These are phyloP conservation scores for Mormyrus hasselquistii DNA, from an alignment of 2,797 vertebrate genomes.

Conservation along the genomic window DNA sequence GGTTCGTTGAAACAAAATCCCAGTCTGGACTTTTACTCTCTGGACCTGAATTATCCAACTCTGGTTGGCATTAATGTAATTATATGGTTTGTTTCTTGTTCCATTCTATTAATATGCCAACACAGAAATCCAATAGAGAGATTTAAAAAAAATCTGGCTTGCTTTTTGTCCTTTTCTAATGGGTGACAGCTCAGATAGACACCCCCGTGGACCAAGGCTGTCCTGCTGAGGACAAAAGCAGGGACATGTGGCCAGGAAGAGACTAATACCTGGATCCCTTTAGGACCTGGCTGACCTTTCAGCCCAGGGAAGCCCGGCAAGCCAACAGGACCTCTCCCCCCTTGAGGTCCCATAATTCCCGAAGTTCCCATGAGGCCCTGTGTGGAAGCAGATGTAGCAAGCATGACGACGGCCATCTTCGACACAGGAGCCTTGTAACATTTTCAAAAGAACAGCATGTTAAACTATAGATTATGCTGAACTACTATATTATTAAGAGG, in stretches of 20 bases:
- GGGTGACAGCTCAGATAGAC: not conserved
- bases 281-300: slow-evolving; percentile 58
- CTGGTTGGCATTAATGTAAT: not conserved
- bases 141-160: not conserved
- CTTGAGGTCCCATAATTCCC: slow-evolving; percentile 64
- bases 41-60: not conserved
- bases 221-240: not conserved
- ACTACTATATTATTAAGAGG: not conserved
- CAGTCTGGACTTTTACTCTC: not conserved
- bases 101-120: not conserved
- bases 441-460: not conserved
- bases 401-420: not conserved
- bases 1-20: not conserved
- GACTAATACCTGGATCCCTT: slow-evolving; percentile 59
- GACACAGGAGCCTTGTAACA: not conserved
- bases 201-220: not conserved
- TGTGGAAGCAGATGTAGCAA: slow-evolving; percentile 17
- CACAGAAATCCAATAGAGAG: not conserved
- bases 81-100: not conserved
- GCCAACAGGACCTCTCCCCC: slow-evolving; percentile 66
- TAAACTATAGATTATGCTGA: not conserved
- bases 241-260: not conserved
- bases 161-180: not conserved
- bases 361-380: slow-evolving; percentile 62
- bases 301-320: slow-evolving; percentile 64